A percentile compares a stretch with the other conserved stretches of the same genome.
Evolutionary conservation across 2,113 vertebrate species (phyloP).

Genomic region (Tamias sibiricus): DNA sequence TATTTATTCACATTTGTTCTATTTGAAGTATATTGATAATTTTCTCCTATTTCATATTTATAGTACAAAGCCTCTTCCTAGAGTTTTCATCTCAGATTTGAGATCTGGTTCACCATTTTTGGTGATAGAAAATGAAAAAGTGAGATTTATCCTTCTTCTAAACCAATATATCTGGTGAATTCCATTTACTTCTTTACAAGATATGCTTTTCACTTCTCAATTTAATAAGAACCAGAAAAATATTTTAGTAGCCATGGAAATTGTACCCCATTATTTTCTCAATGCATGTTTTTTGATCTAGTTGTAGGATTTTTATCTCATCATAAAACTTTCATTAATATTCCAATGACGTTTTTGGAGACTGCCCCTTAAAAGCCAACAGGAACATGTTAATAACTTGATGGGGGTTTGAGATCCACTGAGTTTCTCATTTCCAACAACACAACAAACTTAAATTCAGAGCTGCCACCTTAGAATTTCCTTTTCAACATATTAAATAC

Average conservation of each 20-base stretch:
- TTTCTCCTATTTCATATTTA: conserved; percentile 44
- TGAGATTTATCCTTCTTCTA: conserved; percentile 70
- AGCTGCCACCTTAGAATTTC: conserved; percentile 76
- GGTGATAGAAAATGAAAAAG: conserved; percentile 72
- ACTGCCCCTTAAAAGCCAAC: conserved; percentile 64
- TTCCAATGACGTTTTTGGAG: conserved; percentile 75
- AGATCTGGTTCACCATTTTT: conserved; percentile 61
- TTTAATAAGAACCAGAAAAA: conserved; percentile 72
- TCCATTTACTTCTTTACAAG: conserved; percentile 74
- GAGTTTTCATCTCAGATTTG: conserved; percentile 61
- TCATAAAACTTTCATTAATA: conserved; percentile 82
- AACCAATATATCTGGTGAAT: conserved; percentile 75
- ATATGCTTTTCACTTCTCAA: conserved; percentile 79
- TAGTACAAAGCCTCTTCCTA: conserved; percentile 35
- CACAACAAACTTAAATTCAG: conserved; percentile 69
- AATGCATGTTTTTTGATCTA: conserved; percentile 77
- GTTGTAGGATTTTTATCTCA: conserved; percentile 76
- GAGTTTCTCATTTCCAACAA: conserved; percentile 66
- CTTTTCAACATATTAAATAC: conserved; percentile 75
- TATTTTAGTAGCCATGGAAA: conserved; percentile 84
- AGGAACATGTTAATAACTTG: conserved; percentile 71
- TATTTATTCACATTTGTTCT: background rate
- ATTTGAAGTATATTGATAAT: background rate
- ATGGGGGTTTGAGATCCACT: conserved; percentile 57
- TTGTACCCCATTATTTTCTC: conserved; percentile 79